Conservation (phyloP, 2,797 vertebrate genomes). For the Darevskia mixta region DNA sequence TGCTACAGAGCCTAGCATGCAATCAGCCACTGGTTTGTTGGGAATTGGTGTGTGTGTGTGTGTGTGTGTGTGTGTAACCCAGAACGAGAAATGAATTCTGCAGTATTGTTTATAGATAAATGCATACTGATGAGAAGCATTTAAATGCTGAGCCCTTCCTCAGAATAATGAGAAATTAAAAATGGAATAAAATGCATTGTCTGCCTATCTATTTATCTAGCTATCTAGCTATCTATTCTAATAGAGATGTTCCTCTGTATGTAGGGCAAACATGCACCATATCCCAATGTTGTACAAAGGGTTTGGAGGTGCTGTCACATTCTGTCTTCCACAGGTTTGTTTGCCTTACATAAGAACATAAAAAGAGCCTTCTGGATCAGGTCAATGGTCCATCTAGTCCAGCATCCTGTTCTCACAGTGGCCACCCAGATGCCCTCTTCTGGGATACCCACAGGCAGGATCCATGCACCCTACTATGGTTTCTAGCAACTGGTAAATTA, state of each 20-base stretch:
- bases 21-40: not conserved
- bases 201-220: not conserved
- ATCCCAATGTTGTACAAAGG: not conserved
- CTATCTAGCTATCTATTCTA: not conserved
- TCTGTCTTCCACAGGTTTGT: not conserved
- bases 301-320: not conserved
- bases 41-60: not conserved
- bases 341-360: not conserved
- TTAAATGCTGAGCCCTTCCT: not conserved
- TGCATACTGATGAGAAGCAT: conserved; percentile 1
- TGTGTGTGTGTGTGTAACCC: too few relatives aligned
- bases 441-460: too few relatives aligned
- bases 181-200: too few relatives aligned
- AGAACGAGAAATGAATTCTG: not conserved
- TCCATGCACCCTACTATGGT: too few relatives aligned
- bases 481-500: too few relatives aligned
- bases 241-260: not conserved
- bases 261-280: not conserved
- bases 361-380: too few relatives aligned
- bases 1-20: not conserved
- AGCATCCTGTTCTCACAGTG: too few relatives aligned
- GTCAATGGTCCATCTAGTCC: too few relatives aligned
- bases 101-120: conserved; percentile 7
- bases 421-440: too few relatives aligned
- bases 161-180: not conserved